A percentile compares a stretch with the other conserved stretches of the same genome.
Evolutionary conservation across 2,797 vertebrate genomes (phyloP).

Genomic region (Glossophaga mutica): DNA sequence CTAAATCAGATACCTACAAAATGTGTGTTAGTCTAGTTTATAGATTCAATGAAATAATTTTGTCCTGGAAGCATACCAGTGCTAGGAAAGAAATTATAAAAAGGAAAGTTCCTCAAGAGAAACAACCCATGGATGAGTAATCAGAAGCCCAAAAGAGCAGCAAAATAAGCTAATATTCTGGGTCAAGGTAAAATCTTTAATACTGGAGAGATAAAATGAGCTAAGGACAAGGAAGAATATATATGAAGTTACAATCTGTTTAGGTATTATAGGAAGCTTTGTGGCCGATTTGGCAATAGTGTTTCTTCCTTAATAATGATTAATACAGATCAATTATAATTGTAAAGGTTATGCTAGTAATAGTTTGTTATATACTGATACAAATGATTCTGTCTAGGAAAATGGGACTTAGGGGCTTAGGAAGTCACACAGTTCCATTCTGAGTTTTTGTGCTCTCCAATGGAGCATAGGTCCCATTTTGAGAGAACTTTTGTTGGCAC

Average conservation of each 20-base stretch:
- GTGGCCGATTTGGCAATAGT: background rate
- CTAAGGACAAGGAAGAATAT: background rate
- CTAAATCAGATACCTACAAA: background rate
- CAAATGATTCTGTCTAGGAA: background rate
- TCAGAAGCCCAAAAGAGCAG: background rate
- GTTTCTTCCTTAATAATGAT: background rate
- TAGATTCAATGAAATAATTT: background rate
- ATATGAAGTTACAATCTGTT: background rate
- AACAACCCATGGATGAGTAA: background rate
- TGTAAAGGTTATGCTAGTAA: background rate
- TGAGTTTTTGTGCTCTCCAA: background rate
- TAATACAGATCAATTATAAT: background rate
- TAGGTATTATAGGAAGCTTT: background rate
- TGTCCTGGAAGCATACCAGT: background rate
- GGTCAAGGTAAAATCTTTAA: background rate
- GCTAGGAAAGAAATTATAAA: background rate
- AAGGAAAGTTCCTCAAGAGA: background rate
- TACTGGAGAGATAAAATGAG: background rate
- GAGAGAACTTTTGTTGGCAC: background rate
- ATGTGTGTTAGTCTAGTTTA: background rate
- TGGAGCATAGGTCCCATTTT: background rate
- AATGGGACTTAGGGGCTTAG: background rate
- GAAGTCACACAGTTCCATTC: background rate
- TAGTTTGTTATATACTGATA: background rate
- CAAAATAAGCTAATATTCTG: background rate